Percentiles rank a stretch among this genome's conserved stretches.
phyloP scores from a whole-genome alignment of 2,113 vertebrate genomes.

The Proterorhinus semilunaris region DNA sequence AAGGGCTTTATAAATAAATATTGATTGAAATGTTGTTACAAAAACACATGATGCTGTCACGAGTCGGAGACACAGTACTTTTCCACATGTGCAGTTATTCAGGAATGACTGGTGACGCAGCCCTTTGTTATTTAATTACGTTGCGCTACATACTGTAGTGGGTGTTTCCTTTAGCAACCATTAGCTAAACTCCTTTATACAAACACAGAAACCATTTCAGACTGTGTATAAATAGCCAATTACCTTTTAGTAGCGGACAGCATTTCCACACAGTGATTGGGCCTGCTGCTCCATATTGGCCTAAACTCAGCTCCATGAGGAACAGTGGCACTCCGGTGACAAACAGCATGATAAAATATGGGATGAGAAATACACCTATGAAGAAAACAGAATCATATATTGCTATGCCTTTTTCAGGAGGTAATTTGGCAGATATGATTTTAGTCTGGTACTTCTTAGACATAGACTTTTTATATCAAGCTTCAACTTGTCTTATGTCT shows the following conservation, averaged over 20 bases:
- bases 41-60: not conserved
- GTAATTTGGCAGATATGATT: slow-evolving; percentile 17
- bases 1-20: too few species aligned
- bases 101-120: slow-evolving; percentile 18
- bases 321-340: slow-evolving; percentile 81
- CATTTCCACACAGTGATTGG: slow-evolving; percentile 85
- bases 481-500: slow-evolving; percentile 24
- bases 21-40: not conserved
- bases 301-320: slow-evolving; percentile 86
- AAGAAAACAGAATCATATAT: not conserved
- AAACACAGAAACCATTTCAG: too few species aligned
- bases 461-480: slow-evolving; percentile 11
- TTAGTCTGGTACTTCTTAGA: slow-evolving; percentile 8
- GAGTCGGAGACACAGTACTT: slow-evolving; percentile 16
- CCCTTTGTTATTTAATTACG: not conserved
- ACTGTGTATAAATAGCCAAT: not conserved
- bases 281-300: slow-evolving; percentile 80
- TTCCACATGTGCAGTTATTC: not conserved
- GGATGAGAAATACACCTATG: slow-evolving; percentile 83
- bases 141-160: not conserved
- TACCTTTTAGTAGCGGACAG: slow-evolving; percentile 86
- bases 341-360: slow-evolving; percentile 84
- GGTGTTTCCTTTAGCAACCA: not conserved
- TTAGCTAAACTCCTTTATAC: not conserved
- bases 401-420: not conserved